phyloP scores from a whole-genome alignment of 2,113 vertebrate genomes.

The Etheostoma spectabile region DNA sequence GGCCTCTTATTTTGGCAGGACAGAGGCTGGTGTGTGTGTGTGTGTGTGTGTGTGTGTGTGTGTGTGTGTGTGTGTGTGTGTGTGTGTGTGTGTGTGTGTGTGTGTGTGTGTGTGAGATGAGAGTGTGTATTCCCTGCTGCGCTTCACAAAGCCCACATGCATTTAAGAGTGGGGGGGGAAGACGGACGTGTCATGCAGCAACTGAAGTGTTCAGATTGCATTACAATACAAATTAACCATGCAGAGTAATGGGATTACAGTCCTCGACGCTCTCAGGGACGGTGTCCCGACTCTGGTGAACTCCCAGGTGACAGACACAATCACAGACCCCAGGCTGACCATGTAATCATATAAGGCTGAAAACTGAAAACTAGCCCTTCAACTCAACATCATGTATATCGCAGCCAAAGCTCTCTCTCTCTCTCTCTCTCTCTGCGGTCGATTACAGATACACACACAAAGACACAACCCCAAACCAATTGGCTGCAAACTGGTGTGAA shows the following conservation, averaged over 20 bases:
- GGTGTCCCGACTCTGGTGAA: constrained; percentile 57
- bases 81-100: constrained; percentile 11
- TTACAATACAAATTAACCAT: constrained; percentile 85
- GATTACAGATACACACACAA: not conserved
- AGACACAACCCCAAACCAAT: constrained; percentile 12
- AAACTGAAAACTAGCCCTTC: not conserved
- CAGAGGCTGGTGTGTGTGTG: constrained; percentile 19
- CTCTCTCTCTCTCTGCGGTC: too few relatives aligned
- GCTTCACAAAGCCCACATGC: constrained; percentile 50
- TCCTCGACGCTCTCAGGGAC: constrained; percentile 61
- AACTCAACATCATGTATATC: constrained; percentile 8
- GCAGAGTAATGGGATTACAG: constrained; percentile 82
- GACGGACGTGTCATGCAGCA: constrained; percentile 77
- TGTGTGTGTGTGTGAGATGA: constrained; percentile 2
- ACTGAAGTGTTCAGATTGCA: constrained; percentile 83
- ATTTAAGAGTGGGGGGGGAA: constrained; percentile 48
- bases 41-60: constrained; percentile 10
- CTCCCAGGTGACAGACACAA: constrained; percentile 60
- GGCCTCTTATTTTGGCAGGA: constrained; percentile 42
- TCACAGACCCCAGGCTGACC: constrained; percentile 23
- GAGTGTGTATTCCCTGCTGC: constrained; percentile 40
- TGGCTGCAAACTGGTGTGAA: constrained; percentile 60
- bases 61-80: constrained; percentile 17
- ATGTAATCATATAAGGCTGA: not conserved
- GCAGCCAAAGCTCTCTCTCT: not conserved